A percentile compares a stretch with the other conserved stretches of the same genome.
Evolutionary conservation across 1,140 invertebrate genomes (phyloP).

Genomic region (Euura saliciscinereae): DNA sequence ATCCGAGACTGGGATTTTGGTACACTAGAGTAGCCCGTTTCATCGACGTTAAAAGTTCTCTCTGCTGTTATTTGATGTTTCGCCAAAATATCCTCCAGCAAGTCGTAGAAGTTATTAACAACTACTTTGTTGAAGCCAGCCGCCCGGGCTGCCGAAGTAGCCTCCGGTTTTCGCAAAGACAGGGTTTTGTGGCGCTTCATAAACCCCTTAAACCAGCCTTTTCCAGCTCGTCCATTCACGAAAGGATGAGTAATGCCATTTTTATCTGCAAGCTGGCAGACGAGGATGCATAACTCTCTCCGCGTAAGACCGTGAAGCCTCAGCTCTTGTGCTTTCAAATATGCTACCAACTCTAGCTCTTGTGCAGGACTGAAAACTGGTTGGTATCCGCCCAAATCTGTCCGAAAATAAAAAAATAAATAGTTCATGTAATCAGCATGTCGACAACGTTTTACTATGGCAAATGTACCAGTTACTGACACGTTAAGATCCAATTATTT

Average conservation of each 20-base stretch:
- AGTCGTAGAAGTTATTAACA: slow-evolving; percentile 23
- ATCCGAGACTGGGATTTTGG: slow-evolving; percentile 37
- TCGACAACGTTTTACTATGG: too few relatives aligned
- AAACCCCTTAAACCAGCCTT: slow-evolving; percentile 40
- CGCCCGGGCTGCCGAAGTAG: slow-evolving; percentile 37
- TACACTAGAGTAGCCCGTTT: slow-evolving; percentile 40
- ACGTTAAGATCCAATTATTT: too few relatives aligned
- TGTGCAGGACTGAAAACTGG: slow-evolving; percentile 28
- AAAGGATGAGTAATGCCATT: slow-evolving; percentile 29
- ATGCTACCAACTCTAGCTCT: slow-evolving; percentile 30
- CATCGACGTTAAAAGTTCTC: slow-evolving; percentile 39
- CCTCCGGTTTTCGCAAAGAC: slow-evolving; percentile 35
- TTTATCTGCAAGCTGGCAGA: slow-evolving; percentile 32
- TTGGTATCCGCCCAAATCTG: slow-evolving; percentile 13
- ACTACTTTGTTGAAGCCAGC: slow-evolving; percentile 36
- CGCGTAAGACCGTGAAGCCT: slow-evolving; percentile 32
- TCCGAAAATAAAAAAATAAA: slow-evolving; percentile 28
- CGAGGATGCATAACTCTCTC: slow-evolving; percentile 24
- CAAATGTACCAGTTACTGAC: too few relatives aligned
- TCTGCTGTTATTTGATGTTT: slow-evolving; percentile 13
- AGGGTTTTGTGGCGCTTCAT: slow-evolving; percentile 41
- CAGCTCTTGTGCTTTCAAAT: slow-evolving; percentile 31
- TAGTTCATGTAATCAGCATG: too few relatives aligned
- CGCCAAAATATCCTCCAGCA: slow-evolving; percentile 21
- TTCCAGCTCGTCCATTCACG: slow-evolving; percentile 26